Evolutionary conservation across 2,113 vertebrate genomes (phyloP), one percentile per base, ranked within the genome.

Genomic region (Sylvia atricapilla): DNA sequence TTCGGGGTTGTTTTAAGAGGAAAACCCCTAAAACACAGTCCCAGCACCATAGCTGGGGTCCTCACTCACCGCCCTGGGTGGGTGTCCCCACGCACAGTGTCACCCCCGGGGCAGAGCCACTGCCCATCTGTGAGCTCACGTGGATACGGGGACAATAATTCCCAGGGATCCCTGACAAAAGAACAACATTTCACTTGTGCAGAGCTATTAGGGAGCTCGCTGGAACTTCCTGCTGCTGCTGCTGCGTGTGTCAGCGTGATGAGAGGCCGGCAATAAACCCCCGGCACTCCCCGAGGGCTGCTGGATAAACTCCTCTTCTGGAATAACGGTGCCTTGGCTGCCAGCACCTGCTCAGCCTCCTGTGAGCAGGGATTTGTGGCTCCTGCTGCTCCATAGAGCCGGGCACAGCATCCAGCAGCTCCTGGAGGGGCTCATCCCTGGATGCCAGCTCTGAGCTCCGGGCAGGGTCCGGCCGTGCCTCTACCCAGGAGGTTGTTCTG

Each of bases 11-110:
- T 35, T 70, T 58, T 10, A 30, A 56, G 64, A 58, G 37, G 28
- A 77, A 87, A 68, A 10, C 4, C 30, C 53, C 47, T 18, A 18
- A 79, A 87, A 28, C 4, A 1, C 17, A 1, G 10, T 5, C 4
- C 22, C 4, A 3, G 1, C 0, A 1, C 6, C 0, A 4, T 1
- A 19, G 21, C 39, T 11, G 19, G 47, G 23, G 10, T 17, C 7
- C 58, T n/a, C 12, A 7, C 11, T 0, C 30, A 21, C 30, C 10
- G 27, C 8, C 8, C 13, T 15, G 25, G 11, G 15, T 4, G 18
- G 17, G 13, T 9, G 11, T 12, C 50, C 70, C 19, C 31, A 9
- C 0, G 0, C 33, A 5, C 4, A 0, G 25, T 7, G 11, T 27
- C 49, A 37, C 24, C 59, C 22, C 33, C 2, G 3, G 44, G 33